Conservation (phyloP, 1,140 invertebrate species). For the Formica exsecta region DNA sequence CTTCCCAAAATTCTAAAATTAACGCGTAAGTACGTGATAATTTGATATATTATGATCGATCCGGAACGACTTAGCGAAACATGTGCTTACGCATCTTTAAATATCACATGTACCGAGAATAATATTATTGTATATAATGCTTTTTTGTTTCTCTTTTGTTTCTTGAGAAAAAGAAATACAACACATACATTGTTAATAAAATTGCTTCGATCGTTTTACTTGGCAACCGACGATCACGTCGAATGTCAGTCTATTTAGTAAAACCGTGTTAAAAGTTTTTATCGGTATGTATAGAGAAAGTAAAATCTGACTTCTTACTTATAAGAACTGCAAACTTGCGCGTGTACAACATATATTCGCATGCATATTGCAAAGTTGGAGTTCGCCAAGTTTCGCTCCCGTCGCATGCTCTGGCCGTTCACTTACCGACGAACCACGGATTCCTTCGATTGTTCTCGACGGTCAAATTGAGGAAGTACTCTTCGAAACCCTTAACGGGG, state of each 20-base stretch:
- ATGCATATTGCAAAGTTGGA: slow-evolving; percentile 2
- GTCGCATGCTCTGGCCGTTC: not conserved
- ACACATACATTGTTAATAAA: not conserved
- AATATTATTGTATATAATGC: not conserved
- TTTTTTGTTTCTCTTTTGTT: not conserved
- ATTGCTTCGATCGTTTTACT: not conserved
- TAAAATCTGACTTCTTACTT: not conserved
- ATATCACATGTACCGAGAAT: not conserved
- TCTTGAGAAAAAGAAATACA: not conserved
- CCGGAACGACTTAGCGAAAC: not conserved
- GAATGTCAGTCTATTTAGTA: not conserved
- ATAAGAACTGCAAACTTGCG: not conserved
- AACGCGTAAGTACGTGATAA: not conserved
- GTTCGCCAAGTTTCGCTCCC: not conserved
- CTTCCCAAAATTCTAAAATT: slow-evolving; percentile 96
- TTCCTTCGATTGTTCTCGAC: slow-evolving; percentile 95
- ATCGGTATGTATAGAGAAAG: not conserved
- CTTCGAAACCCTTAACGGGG: slow-evolving; percentile 94
- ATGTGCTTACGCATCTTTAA: not conserved
- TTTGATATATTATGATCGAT: not conserved
- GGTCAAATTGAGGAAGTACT: slow-evolving; percentile 95
- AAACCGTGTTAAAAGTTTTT: slow-evolving; percentile 7
- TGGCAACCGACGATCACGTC: not conserved
- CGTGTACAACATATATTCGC: not conserved
- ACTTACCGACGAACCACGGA: slow-evolving; percentile 97